Percentiles rank a stretch among this genome's conserved stretches.
Evolutionary conservation across 1,140 invertebrate genomes (phyloP).

Genomic region (Dendroctonus valens): DNA sequence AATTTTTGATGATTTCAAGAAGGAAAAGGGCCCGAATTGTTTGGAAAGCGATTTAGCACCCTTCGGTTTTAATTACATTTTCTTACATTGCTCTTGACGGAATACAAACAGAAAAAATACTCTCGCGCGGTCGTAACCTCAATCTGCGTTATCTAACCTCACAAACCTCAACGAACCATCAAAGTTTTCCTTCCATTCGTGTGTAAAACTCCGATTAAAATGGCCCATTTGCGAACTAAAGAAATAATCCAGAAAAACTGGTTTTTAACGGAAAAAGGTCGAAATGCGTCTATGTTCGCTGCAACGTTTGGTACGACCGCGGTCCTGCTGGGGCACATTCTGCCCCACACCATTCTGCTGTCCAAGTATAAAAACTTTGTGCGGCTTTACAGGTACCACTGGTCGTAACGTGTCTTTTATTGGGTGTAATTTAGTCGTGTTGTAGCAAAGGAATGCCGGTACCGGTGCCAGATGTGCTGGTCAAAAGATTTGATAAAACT

Average conservation of each 20-base stretch:
- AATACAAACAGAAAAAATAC: no score
- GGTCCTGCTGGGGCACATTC: slow-evolving; percentile 43
- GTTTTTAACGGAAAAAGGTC: slow-evolving; percentile 44
- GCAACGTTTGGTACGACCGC: slow-evolving; percentile 32
- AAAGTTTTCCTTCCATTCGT: no score
- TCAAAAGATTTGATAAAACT: slow-evolving; percentile 52
- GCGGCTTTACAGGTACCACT: slow-evolving; percentile 54
- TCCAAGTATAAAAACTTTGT: slow-evolving; percentile 54
- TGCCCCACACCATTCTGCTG: slow-evolving; percentile 57
- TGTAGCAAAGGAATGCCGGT: slow-evolving; percentile 52
- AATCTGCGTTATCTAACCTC: no score
- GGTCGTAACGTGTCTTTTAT: slow-evolving; percentile 13
- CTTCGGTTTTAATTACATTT: no score
- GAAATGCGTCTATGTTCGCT: slow-evolving; percentile 35
- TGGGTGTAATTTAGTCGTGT: slow-evolving; percentile 10
- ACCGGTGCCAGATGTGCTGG: slow-evolving; percentile 48
- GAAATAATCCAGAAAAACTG: slow-evolving; percentile 15
- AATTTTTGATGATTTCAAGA: no score
- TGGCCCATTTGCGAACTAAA: no score
- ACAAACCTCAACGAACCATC: no score
- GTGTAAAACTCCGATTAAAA: no score
- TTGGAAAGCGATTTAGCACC: no score
- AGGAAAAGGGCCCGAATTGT: no score
- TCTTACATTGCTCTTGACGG: no score
- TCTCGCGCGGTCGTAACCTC: no score